These are phyloP conservation scores for Doryteuthis pealeii DNA, from an alignment of 1,140 invertebrate species.

Conservation along the genomic window DNA sequence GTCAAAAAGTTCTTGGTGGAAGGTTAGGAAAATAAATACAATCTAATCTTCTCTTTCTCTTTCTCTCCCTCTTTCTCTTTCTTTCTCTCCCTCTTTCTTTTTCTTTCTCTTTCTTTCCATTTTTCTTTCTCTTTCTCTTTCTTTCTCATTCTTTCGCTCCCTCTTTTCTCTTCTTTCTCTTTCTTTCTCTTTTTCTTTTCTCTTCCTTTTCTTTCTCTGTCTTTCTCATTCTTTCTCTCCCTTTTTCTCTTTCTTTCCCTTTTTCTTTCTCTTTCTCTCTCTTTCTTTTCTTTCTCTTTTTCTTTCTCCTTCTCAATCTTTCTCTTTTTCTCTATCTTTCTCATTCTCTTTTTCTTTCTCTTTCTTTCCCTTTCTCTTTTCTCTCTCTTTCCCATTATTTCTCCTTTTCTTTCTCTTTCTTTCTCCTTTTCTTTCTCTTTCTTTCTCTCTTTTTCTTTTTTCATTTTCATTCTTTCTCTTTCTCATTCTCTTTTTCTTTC, in stretches of 20 bases:
- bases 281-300: not conserved
- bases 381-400: not conserved
- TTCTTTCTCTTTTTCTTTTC: not conserved
- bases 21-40: too few species aligned
- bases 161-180: not conserved
- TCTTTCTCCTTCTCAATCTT: not conserved
- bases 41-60: not conserved
- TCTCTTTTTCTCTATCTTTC: not conserved
- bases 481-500: not conserved
- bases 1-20: too few species aligned
- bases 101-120: not conserved
- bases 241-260: not conserved
- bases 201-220: not conserved
- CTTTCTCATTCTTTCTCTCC: too few species aligned
- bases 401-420: not conserved
- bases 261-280: not conserved
- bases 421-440: too few species aligned
- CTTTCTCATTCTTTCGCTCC: too few species aligned
- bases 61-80: not conserved
- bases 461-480: too few species aligned
- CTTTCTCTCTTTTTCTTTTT: too few species aligned
- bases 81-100: not conserved
- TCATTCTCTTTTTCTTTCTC: conserved; percentile 10
- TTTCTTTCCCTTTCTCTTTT: not conserved
- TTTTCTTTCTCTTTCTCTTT: not conserved